Conservation (phyloP, 2,113 vertebrate genomes). For the Hippocampus abdominalis region DNA sequence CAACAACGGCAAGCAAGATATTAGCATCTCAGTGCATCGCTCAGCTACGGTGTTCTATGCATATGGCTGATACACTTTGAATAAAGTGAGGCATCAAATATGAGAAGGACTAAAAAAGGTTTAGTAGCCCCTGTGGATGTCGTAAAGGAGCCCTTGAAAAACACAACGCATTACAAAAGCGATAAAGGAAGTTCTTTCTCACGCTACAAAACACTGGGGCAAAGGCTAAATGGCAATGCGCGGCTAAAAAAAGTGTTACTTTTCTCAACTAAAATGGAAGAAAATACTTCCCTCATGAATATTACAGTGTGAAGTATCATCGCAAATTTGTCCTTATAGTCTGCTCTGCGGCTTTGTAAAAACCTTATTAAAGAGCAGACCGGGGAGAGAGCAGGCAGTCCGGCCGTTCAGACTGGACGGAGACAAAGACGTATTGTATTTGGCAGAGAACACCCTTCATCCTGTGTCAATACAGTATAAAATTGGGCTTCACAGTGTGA, state of each 20-base stretch:
- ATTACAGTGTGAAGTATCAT: not conserved
- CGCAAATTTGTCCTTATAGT: constrained; percentile 8
- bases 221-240: constrained; percentile 24
- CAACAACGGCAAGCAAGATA: constrained; percentile 29
- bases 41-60: constrained; percentile 24
- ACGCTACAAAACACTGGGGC: constrained; percentile 18
- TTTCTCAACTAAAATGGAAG: constrained; percentile 26
- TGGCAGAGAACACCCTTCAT: constrained; percentile 40
- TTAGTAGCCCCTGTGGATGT: constrained; percentile 17
- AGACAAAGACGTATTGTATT: constrained; percentile 16
- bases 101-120: constrained; percentile 23
- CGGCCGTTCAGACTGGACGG: constrained; percentile 17
- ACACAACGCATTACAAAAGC: constrained; percentile 12
- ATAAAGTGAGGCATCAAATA: constrained; percentile 27
- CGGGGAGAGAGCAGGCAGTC: constrained; percentile 13
- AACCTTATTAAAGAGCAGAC: constrained; percentile 11
- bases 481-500: constrained; percentile 35
- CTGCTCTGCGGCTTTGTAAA: constrained; percentile 13
- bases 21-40: constrained; percentile 31
- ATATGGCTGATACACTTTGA: constrained; percentile 11
- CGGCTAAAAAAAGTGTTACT: constrained; percentile 31
- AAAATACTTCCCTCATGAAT: constrained; percentile 11
- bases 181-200: constrained; percentile 29
- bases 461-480: constrained; percentile 24
- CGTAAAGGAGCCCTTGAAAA: constrained; percentile 34